Conservation (phyloP, 2,797 vertebrate genomes). For the Amniataba percoides region DNA sequence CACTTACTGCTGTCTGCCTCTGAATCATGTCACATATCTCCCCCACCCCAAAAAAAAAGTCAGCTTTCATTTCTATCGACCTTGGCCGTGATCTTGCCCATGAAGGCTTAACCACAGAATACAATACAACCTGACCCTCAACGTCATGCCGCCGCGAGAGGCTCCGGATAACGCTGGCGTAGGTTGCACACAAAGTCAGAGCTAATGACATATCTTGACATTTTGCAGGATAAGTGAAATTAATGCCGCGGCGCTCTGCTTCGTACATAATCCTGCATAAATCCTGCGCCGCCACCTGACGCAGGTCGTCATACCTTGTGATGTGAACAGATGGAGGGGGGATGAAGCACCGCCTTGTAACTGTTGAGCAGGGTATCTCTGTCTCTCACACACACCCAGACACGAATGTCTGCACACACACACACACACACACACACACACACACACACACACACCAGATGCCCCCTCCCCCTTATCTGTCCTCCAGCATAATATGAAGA, state of each 20-base stretch:
- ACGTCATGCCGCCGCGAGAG: too few species aligned
- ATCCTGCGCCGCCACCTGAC: conserved; percentile 15
- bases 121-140: too few species aligned
- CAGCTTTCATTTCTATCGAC: neutral
- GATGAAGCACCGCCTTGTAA: conserved; percentile 42
- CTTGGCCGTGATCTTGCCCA: neutral
- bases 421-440: neutral
- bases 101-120: neutral
- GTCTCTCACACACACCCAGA: neutral
- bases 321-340: conserved; percentile 47
- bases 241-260: too few species aligned
- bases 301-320: neutral
- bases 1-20: neutral
- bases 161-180: too few species aligned
- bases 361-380: neutral
- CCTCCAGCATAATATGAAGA: neutral
- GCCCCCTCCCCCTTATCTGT: neutral
- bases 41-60: too few species aligned
- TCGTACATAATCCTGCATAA: neutral
- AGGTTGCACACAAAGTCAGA: neutral
- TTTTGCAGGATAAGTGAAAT: neutral
- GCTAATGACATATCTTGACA: neutral
- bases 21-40: neutral
- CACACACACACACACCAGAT: neutral
- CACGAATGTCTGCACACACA: conserved; percentile 7